phyloP scores from a whole-genome alignment of 2,113 vertebrate species.

The Zosterops borbonicus region DNA sequence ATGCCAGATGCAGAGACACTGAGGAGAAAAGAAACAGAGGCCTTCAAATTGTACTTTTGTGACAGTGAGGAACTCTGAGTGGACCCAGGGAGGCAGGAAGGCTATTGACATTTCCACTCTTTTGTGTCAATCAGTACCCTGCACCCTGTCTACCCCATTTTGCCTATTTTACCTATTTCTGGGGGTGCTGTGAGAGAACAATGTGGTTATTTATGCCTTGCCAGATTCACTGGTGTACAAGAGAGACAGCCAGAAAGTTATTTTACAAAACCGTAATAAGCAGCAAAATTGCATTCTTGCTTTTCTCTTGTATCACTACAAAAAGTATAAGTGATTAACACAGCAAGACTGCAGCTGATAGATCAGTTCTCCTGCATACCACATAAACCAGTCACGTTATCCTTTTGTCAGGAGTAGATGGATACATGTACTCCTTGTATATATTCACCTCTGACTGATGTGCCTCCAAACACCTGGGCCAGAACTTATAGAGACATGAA shows the following conservation, averaged over 20 bases:
- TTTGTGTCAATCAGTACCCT: neutral
- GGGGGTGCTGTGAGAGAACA: neutral
- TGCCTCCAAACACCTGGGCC: neutral
- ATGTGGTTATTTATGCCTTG: neutral
- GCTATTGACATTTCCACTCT: neutral
- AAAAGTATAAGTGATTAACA: neutral
- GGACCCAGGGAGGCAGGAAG: neutral
- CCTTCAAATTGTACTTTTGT: neutral
- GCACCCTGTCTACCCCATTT: neutral
- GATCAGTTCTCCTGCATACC: neutral
- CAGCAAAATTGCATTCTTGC: neutral
- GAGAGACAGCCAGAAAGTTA: neutral
- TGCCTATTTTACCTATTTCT: neutral
- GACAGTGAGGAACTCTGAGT: neutral
- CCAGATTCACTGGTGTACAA: neutral
- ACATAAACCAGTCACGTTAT: neutral
- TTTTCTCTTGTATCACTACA: neutral
- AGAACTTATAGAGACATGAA: neutral
- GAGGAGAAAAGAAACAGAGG: accelerated
- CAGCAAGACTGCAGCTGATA: neutral
- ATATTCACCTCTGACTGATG: neutral
- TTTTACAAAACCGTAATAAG: neutral
- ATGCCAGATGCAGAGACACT: neutral
- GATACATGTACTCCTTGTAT: neutral
- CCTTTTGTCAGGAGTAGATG: neutral